Percentiles rank a stretch among this genome's conserved stretches.
Evolutionary conservation across 2,888 invertebrate genomes (phyloP).

Genomic region (Cotesia congregata): DNA sequence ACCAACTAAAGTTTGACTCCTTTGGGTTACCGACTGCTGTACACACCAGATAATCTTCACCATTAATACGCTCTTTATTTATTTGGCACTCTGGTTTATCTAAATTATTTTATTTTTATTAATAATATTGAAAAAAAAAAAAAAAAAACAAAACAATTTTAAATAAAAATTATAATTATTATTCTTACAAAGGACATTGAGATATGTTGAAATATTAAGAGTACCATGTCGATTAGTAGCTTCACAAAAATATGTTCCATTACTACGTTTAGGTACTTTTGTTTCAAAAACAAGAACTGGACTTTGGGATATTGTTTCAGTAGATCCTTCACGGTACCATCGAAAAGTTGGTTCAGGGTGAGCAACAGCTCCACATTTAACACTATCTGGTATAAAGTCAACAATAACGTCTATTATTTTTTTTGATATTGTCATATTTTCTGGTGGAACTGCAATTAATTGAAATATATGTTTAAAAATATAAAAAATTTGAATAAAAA

Average conservation of each 20-base stretch:
- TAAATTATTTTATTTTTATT: slow-evolving; percentile 68
- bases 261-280: slow-evolving; percentile 79
- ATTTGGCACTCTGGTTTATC: slow-evolving; percentile 89
- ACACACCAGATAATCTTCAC: slow-evolving; percentile 84
- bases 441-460: slow-evolving; percentile 80
- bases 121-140: slow-evolving; percentile 15
- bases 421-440: slow-evolving; percentile 82
- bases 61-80: slow-evolving; percentile 79
- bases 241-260: slow-evolving; percentile 84
- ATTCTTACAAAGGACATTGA: slow-evolving; percentile 88
- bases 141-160: no score
- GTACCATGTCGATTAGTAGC: slow-evolving; percentile 86
- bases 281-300: slow-evolving; percentile 76
- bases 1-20: slow-evolving; percentile 86
- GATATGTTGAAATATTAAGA: slow-evolving; percentile 77
- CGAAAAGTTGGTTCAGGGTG: slow-evolving; percentile 81
- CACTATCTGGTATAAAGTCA: slow-evolving; percentile 73
- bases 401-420: slow-evolving; percentile 73
- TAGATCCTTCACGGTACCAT: slow-evolving; percentile 79
- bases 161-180: slow-evolving; percentile 2
- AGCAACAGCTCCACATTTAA: slow-evolving; percentile 76
- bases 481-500: neutral
- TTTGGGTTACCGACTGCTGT: slow-evolving; percentile 86
- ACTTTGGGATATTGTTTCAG: slow-evolving; percentile 70
- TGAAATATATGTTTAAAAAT: neutral